These are phyloP conservation scores for Myopa tessellatipennis DNA, from an alignment of 2,888 invertebrate species.

Conservation along the genomic window DNA sequence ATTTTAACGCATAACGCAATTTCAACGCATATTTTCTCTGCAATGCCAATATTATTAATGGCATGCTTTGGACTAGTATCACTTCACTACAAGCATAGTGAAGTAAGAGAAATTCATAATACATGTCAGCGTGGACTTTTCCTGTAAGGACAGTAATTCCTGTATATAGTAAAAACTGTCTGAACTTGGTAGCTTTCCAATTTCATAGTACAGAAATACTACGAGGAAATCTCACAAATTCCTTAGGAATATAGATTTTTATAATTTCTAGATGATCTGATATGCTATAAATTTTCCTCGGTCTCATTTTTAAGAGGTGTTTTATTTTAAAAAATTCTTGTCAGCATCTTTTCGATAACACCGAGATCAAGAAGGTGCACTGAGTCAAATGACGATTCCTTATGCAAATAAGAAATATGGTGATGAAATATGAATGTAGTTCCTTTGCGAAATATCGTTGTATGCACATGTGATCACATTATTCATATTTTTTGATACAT, in stretches of 20 bases:
- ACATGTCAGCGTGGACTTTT: no score
- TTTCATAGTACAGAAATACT: background rate
- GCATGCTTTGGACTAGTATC: no score
- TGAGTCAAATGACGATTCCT: conserved; percentile 47
- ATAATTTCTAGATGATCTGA: background rate
- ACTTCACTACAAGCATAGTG: no score
- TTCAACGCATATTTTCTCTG: no score
- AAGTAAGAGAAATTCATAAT: no score
- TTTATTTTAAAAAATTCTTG: conserved; percentile 35
- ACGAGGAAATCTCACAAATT: background rate
- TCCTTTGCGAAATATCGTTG: conserved; percentile 31
- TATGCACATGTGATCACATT: conserved; percentile 38
- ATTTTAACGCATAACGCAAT: no score
- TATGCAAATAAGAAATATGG: conserved; percentile 29
- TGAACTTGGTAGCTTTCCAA: conserved; percentile 31
- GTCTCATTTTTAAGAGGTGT: background rate
- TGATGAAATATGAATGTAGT: conserved; percentile 32
- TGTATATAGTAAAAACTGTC: conserved; percentile 38
- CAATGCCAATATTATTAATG: no score
- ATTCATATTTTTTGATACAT: conserved; percentile 39
- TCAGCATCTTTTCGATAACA: conserved; percentile 43
- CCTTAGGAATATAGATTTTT: background rate
- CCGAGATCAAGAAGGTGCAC: conserved; percentile 52
- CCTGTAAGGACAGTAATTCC: conserved; percentile 31
- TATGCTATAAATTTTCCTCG: background rate